A percentile compares a stretch with the other conserved stretches of the same genome.
phyloP scores from a whole-genome alignment of 2,797 vertebrate genomes.

The Saxicola maurus region DNA sequence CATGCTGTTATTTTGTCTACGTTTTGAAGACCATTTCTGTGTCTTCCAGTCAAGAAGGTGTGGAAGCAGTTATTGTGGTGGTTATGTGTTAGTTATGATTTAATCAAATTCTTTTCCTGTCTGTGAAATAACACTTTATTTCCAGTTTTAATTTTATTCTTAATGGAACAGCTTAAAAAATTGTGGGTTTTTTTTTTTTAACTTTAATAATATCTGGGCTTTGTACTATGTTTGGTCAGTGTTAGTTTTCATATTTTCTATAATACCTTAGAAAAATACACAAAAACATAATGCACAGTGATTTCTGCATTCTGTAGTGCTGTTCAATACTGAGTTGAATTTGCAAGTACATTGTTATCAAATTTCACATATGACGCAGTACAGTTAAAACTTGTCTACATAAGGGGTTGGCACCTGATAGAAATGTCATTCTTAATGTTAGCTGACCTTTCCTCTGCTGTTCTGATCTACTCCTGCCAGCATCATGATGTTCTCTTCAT shows the following conservation, averaged over 20 bases:
- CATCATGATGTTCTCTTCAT: background rate
- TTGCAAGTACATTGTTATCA: background rate
- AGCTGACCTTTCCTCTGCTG: constrained; percentile 25
- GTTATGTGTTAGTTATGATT: background rate
- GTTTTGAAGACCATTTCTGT: background rate
- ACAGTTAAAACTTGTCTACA: constrained; percentile 20
- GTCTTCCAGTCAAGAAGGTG: background rate
- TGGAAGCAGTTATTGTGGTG: background rate
- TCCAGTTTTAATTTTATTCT: background rate
- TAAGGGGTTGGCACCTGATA: constrained; percentile 39
- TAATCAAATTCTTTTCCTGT: background rate
- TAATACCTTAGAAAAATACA: background rate
- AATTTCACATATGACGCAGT: constrained; percentile 19
- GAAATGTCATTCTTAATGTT: constrained; percentile 4
- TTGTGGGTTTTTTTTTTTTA: background rate
- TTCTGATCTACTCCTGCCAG: background rate
- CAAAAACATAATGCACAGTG: background rate
- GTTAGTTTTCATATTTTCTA: background rate
- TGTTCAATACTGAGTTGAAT: background rate
- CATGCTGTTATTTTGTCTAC: background rate
- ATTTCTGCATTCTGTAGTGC: background rate
- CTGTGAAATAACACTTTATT: background rate
- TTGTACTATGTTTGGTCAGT: background rate
- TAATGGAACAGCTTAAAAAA: background rate
- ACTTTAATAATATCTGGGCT: background rate